Base-by-base conservation (phyloP, 2,888 invertebrate species). In the Drosophila macrothrix region DNA sequence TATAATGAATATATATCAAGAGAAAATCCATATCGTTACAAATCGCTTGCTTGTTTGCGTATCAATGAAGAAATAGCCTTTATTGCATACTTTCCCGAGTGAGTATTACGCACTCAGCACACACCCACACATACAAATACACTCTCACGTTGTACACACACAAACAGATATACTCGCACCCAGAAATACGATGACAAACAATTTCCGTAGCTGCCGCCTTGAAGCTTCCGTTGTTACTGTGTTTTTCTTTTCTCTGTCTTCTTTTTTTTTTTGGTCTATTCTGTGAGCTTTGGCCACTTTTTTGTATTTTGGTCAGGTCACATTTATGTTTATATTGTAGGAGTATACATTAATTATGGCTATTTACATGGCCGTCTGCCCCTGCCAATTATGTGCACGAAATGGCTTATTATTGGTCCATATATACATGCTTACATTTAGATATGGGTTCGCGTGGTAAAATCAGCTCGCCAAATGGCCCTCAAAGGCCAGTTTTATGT, bases 301-400 rank as follows among this genome's bases (percentile, higher is more conserved):
- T 82, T 81, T 64, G 83, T 83, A 85, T 85, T 79, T 85, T 43
- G 73, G 83, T 84, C 88, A 84, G 84, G 85, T 88, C 85, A 88
- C 88, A 85, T 86, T 86, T 82, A 88, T 88, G 88, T 82, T 86
- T 61, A 80, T 73, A 73, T 46, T 80, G 60, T 35, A 46, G 66
- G 76, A 80, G 86, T 85, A 82, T 88, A 88, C 85, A 85, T 88
- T 85, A 85, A 85, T 85, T 85, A 85, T 86, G 80, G 88, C 88
- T 88, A 86, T 85, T 85, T 85, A 80, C 84, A 83, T 72, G 70
- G 70, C 69, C 71, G 69, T 43, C 74, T 65, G 70, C 61, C 69
- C 78, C 67, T 75, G 80, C 78, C 88, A 85, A 85, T 85, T 88
- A 85, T 88, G 88, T 84, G 84, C 86, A 84, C 85, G 84, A 85